Evolutionary conservation across 2,113 vertebrate genomes (phyloP), one percentile per base, ranked within the genome.

Genomic region (Toxotes jaculatrix): DNA sequence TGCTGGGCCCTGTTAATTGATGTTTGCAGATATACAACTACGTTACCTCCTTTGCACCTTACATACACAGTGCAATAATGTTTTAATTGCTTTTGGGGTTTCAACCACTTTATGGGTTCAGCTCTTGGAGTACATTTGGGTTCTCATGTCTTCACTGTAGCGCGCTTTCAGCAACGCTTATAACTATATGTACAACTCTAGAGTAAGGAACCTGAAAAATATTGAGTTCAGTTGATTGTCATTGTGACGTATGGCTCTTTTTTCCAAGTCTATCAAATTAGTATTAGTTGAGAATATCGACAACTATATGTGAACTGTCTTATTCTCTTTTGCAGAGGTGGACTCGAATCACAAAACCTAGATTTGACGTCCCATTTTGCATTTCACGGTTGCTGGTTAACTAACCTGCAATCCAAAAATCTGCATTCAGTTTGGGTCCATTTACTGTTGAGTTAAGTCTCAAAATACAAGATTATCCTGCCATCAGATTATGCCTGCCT

Each of bases 51-150:
- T 61, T 34, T 47, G 31, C 34, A 55, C 32, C 17, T n/a, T 5
- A n/a, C 19, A 14, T 56, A 36, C 51, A 27, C 49, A 71, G 53
- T 7, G 53, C n/a, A 71, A 71, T 71, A 43, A 71, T 43, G 14
- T 40, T 71, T 71, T 27, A 56, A 71, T 71, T 71, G n/a, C 53
- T 57, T 31, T 42, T 42, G 51, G 68, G 51, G 51, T 42, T 71
- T 56, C 5, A 42, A 31, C 4, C 34, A 31, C 53, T 27, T 27
- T 27, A 27, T 27, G 27, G 27, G 27, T 27, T 27, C 51, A 31
- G 36, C n/a, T 57, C 51, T 32, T n/a, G 9, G 9, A 34, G 16
- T 51, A 12, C 45, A 51, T 2, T 27, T 10, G 4, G 62, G 38
- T n/a, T 16, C 11, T 57, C 21, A 27, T 13, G n/a, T 36, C 36